Percentiles rank a stretch among this genome's conserved stretches.
Evolutionary conservation across 2,113 vertebrate genomes (phyloP).

Genomic region (Barbus barbus): DNA sequence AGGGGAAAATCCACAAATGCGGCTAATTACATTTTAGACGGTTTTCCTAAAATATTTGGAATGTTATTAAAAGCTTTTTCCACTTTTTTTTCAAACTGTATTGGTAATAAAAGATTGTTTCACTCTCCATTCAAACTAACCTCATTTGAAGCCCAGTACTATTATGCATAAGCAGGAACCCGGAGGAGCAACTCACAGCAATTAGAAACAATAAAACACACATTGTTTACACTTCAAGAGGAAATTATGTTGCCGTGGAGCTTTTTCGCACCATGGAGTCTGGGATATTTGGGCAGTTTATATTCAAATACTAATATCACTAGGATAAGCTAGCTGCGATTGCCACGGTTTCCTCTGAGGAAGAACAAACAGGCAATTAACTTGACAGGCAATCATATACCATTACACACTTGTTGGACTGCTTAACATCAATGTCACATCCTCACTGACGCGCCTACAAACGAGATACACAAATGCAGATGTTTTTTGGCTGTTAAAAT

Average conservation of each 20-base stretch:
- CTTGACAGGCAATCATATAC: conserved; percentile 23
- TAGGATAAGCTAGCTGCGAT: conserved; percentile 34
- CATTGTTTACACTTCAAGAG: conserved; percentile 2
- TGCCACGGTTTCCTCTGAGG: conserved; percentile 20
- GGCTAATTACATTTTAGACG: not conserved
- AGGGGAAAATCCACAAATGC: conserved; percentile 25
- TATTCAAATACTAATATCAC: conserved; percentile 21
- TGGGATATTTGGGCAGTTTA: conserved; percentile 31
- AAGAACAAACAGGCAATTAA: conserved; percentile 25
- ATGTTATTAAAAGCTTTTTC: conserved; percentile 26
- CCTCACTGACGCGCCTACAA: conserved; percentile 20
- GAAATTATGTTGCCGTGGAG: not conserved
- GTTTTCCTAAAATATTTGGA: conserved; percentile 34
- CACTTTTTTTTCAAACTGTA: not conserved
- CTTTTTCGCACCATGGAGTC: not conserved
- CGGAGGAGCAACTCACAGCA: conserved; percentile 13
- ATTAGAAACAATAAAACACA: conserved; percentile 30
- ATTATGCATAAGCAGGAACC: conserved; percentile 3
- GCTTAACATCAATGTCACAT: conserved; percentile 33
- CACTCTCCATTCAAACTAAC: conserved; percentile 23
- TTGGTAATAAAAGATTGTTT: not conserved
- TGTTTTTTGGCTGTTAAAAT: conserved; percentile 45
- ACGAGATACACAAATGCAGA: conserved; percentile 25
- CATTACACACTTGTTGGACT: conserved; percentile 30
- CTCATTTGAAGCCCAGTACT: not conserved